phyloP scores from a whole-genome alignment of 2,113 vertebrate species.

The Pantherophis guttatus region DNA sequence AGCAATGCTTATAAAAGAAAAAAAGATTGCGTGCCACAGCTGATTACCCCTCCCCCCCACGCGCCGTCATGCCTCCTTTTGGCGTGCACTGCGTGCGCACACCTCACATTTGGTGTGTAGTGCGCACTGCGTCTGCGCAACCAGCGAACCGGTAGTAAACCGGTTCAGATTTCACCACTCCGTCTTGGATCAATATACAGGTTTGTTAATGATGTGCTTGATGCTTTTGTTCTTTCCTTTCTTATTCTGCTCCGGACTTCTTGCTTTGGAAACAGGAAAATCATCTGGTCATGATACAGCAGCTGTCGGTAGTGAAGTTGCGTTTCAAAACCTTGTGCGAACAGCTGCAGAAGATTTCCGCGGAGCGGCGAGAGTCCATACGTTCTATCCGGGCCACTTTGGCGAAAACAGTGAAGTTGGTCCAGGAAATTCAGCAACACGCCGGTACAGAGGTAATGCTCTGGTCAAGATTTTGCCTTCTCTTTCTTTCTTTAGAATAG shows the following conservation, averaged over 20 bases:
- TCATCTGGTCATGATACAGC: slow-evolving; percentile 77
- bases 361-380: slow-evolving; percentile 78
- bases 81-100: no score
- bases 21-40: no score
- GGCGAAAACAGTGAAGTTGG: slow-evolving; percentile 62
- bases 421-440: slow-evolving; percentile 72
- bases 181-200: no score
- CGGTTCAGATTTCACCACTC: no score
- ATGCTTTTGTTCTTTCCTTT: not conserved
- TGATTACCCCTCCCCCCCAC: no score
- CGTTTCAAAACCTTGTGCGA: slow-evolving; percentile 74
- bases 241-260: not conserved
- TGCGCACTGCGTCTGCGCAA: no score
- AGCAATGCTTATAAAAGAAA: no score
- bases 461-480: not conserved
- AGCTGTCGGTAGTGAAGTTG: slow-evolving; percentile 76
- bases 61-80: no score
- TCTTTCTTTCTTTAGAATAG: not conserved
- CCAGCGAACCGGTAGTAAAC: no score
- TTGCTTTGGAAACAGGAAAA: slow-evolving; percentile 73
- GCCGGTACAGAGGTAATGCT: slow-evolving; percentile 73
- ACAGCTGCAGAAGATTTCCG: slow-evolving; percentile 71
- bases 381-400: slow-evolving; percentile 72
- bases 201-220: not conserved
- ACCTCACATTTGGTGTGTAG: no score